Percentiles rank a stretch among this genome's conserved stretches.
Conservation (phyloP, 2,797 vertebrate species). For the Tamandua tetradactyla region DNA sequence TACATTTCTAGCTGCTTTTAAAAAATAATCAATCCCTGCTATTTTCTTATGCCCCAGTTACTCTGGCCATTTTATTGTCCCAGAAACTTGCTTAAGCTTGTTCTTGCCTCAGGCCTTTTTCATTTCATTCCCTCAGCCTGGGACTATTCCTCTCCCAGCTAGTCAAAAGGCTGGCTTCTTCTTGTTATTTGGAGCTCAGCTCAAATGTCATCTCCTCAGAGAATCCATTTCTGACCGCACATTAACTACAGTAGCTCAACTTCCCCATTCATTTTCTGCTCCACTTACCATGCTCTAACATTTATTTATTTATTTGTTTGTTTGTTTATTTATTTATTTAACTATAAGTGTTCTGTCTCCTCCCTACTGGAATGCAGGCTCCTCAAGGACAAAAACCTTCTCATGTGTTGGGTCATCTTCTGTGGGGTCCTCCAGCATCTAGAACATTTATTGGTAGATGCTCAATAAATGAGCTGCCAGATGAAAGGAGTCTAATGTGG, state of each 20-base stretch:
- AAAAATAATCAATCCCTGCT: background rate
- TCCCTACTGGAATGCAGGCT: background rate
- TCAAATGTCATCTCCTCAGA: background rate
- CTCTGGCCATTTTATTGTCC: background rate
- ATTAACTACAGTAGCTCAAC: background rate
- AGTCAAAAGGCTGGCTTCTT: background rate
- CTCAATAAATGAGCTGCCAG: background rate
- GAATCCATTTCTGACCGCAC: background rate
- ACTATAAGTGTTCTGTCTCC: background rate
- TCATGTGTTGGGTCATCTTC: no score
- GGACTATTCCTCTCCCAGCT: background rate
- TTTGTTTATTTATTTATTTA: no score
- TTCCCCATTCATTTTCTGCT: background rate
- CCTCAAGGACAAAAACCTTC: background rate
- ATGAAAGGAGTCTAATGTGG: background rate
- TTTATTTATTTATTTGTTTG: no score
- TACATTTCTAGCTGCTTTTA: background rate
- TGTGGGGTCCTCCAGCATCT: no score
- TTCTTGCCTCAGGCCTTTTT: background rate
- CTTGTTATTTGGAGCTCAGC: background rate
- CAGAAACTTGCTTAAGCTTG: background rate
- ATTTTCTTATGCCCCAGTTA: background rate
- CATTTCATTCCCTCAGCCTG: background rate
- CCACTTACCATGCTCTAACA: background rate
- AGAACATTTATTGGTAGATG: background rate